Evolutionary conservation across 2,113 vertebrate species (phyloP), one percentile per base, ranked within the genome.

Genomic region (Serinus canaria): DNA sequence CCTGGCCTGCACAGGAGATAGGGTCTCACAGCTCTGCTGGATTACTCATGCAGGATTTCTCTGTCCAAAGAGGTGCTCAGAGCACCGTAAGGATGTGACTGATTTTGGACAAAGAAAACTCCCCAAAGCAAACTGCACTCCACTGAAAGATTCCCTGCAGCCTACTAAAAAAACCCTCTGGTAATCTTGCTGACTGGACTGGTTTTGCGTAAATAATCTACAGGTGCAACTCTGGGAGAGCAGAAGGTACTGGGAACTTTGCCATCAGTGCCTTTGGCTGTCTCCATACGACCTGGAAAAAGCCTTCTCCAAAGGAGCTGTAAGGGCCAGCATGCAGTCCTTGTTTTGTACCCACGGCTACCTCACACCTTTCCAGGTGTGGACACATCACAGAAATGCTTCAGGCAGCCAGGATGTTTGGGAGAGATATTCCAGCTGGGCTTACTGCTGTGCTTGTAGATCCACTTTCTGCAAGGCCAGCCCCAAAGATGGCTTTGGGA

Each of bases 211-310:
- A 80, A 89, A 59, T 80, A 31, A 93, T 46, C 31, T 49, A 81
- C 72, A 93, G 59, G 68, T 90, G 94, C 60, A 75, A 27, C 39
- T 44, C 64, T 75, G 68, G 55, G 63, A 91, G 50, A 91, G 92
- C 67, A 90, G 55, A 90, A 95, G 72, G 75, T 69, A 52, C 75
- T 39, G 56, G 94, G 94, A 96, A 83, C 39, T 56, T 30, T 64
- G 87, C 93, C 93, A 95, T 55, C 64, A 25, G n/a, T 33, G 2
- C 50, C 68, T 76, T 69, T 83, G 87, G 75, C 72, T 86, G 59
- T 13, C 43, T 86, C 73, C 21, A 4, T 2, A 11, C 0, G 7
- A n/a, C 33, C 59, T 86, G 83, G 85, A 77, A 92, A 75, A 31
- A 59, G 35, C 30, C 39, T 69, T 79, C 75, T 92, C 72, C 43